Evolutionary conservation across 1,140 invertebrate species (phyloP).

Genomic region (Drosophila busckii): DNA sequence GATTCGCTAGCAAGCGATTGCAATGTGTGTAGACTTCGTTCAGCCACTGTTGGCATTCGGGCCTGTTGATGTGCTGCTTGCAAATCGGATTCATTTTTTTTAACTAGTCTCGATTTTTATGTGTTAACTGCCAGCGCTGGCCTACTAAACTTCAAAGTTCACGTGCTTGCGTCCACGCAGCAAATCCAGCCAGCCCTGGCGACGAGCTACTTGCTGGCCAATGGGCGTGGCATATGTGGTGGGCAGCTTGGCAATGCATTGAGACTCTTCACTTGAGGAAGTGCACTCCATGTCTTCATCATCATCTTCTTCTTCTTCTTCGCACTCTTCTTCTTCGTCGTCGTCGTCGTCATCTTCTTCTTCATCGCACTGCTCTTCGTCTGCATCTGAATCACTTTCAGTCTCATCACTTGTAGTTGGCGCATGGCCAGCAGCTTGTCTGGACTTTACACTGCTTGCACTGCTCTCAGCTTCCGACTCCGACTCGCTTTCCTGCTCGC

Average conservation of each 20-base stretch:
- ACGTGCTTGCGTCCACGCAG: no score
- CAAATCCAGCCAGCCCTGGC: no score
- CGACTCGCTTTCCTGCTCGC: no score
- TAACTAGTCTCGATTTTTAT: neutral
- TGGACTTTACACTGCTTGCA: no score
- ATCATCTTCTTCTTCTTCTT: neutral
- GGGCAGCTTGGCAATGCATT: no score
- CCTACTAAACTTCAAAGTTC: no score
- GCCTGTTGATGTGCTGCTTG: constrained; percentile 21
- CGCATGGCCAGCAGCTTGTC: neutral
- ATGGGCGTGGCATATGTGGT: no score
- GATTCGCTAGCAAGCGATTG: constrained; percentile 14
- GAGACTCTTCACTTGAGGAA: no score
- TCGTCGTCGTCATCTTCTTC: neutral
- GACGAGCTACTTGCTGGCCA: no score
- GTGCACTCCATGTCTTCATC: no score
- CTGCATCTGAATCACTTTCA: neutral
- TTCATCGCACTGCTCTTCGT: neutral
- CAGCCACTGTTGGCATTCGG: constrained; percentile 46
- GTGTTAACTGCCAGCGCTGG: no score
- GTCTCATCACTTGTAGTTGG: neutral
- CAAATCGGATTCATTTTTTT: constrained; percentile 47
- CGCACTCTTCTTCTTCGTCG: neutral
- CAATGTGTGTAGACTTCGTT: constrained; percentile 33
- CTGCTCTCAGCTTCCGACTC: no score